Conservation (phyloP, 2,113 vertebrate genomes). For the Coptodon bakossiorum region DNA sequence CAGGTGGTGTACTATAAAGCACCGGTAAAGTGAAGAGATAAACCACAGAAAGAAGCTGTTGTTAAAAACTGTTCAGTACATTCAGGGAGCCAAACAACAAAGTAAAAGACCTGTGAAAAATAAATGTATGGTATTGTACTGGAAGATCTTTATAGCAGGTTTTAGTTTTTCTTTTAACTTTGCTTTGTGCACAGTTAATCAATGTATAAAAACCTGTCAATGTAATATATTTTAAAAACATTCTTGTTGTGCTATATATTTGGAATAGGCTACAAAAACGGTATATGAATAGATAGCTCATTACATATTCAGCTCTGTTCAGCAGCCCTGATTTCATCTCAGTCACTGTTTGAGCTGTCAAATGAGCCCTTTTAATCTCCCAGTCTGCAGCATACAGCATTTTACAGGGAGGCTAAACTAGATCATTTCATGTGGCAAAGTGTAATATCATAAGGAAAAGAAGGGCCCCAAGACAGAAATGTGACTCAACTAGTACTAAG, state of each 20-base stretch:
- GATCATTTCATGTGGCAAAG: conserved; percentile 16
- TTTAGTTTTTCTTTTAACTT: not conserved
- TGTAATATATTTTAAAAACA: not conserved
- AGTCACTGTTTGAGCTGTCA: not conserved
- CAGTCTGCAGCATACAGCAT: not conserved
- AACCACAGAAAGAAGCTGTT: not conserved
- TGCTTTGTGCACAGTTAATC: not conserved
- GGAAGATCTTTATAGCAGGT: not conserved
- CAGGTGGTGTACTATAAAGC: not conserved
- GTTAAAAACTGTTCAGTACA: not conserved
- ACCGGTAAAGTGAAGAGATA: not conserved
- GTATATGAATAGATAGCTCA: not conserved
- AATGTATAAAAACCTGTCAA: not conserved
- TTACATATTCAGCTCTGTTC: conserved; percentile 6
- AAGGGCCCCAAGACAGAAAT: not conserved
- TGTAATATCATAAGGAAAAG: not conserved
- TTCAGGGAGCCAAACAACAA: not conserved
- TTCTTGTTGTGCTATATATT: not conserved
- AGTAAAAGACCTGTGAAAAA: not conserved
- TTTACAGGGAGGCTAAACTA: conserved; percentile 24
- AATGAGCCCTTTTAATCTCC: conserved; percentile 12
- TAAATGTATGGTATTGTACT: not conserved
- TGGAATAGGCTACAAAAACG: not conserved
- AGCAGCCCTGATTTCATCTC: conserved; percentile 1
- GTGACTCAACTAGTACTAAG: not conserved